Evolutionary conservation across 2,797 vertebrate species (phyloP).

Genomic region (Lutjanus argentimaculatus): DNA sequence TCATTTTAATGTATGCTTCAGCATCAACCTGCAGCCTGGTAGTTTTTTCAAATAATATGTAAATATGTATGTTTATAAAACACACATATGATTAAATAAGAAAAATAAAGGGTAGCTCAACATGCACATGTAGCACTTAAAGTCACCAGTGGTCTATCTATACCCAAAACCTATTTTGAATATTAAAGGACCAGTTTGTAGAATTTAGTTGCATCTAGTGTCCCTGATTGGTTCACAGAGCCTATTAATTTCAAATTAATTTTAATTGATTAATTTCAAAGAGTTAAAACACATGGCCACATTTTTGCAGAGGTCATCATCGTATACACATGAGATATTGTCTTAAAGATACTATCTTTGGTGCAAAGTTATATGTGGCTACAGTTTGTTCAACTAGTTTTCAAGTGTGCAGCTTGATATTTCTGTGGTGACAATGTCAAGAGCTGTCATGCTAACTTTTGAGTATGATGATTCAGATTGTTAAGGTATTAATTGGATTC

Average conservation of each 20-base stretch:
- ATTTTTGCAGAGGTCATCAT: not conserved
- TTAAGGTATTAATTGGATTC: not conserved
- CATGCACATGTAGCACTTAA: not conserved
- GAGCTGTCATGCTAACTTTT: not conserved
- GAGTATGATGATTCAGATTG: not conserved
- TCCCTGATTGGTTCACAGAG: not conserved
- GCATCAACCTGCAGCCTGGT: not conserved
- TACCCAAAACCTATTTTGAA: not conserved
- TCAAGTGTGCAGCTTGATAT: not conserved
- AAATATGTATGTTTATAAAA: not conserved
- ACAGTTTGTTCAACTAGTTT: not conserved
- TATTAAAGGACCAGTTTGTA: not conserved
- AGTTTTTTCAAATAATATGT: not conserved
- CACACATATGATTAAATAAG: fast-evolving
- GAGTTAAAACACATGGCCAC: not conserved
- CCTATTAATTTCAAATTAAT: too few species aligned
- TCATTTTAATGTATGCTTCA: not conserved
- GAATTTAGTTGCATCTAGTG: too few species aligned
- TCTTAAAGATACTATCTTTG: not conserved
- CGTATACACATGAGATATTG: not conserved
- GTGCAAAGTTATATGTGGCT: not conserved
- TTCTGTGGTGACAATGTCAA: too few species aligned
- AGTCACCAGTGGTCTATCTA: not conserved
- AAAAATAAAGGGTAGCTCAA: not conserved
- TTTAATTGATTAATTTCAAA: too few species aligned